Evolutionary conservation across 2,888 invertebrate genomes (phyloP).

Genomic region (Neocrepidodera transversa): DNA sequence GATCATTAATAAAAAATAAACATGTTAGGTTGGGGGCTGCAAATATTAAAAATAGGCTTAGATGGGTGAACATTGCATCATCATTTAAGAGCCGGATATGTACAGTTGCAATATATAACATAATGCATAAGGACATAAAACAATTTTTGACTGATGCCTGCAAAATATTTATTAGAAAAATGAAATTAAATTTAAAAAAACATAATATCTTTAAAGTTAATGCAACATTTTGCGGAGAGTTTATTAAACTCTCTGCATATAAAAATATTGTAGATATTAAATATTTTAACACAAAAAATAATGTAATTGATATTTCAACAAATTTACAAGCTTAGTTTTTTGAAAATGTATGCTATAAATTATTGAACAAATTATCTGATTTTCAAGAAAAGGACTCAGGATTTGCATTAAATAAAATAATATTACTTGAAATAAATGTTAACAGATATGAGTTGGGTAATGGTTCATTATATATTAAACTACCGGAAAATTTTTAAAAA

Average conservation of each 20-base stretch:
- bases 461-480: slow-evolving; percentile 39
- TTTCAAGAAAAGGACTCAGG: slow-evolving; percentile 44
- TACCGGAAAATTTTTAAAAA: slow-evolving; percentile 36
- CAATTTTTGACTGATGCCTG: too few relatives aligned
- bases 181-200: background rate
- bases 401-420: slow-evolving; percentile 36
- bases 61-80: too few relatives aligned
- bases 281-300: slow-evolving; percentile 38
- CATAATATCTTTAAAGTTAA: background rate
- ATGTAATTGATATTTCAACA: slow-evolving; percentile 33
- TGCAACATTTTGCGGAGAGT: slow-evolving; percentile 35
- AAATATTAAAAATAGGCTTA: too few relatives aligned
- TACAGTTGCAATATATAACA: too few relatives aligned
- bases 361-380: slow-evolving; percentile 39
- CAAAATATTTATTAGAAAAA: too few relatives aligned
- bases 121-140: too few relatives aligned
- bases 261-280: slow-evolving; percentile 36
- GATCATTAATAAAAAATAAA: too few relatives aligned
- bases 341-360: slow-evolving; percentile 29
- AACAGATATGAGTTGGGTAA: slow-evolving; percentile 38
- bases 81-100: too few relatives aligned
- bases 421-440: slow-evolving; percentile 41
- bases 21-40: too few relatives aligned
- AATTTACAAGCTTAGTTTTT: slow-evolving; percentile 34
- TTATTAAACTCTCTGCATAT: slow-evolving; percentile 29